These are phyloP conservation scores for Phymatocera aterrima DNA, from an alignment of 2,888 invertebrate genomes.

Conservation along the genomic window DNA sequence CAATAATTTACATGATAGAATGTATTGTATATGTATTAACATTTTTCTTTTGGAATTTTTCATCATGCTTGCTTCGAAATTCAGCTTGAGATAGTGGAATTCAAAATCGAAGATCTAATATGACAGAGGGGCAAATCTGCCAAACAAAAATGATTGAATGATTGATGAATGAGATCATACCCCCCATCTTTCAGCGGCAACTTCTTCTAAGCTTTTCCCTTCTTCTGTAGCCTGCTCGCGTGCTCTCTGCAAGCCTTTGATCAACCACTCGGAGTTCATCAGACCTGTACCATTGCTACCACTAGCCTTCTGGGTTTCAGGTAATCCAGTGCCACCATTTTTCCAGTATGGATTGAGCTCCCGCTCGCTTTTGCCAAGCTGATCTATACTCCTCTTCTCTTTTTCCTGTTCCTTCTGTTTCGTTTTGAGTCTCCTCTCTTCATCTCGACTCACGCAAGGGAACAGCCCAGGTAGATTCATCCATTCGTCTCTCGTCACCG, in stretches of 20 bases:
- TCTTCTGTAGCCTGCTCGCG: conserved; percentile 77
- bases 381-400: conserved; percentile 79
- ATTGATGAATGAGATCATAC: conserved; percentile 59
- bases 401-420: conserved; percentile 76
- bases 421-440: conserved; percentile 72
- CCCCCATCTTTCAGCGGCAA: conserved; percentile 79
- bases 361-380: conserved; percentile 82
- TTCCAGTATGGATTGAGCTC: conserved; percentile 97
- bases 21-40: no score
- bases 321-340: conserved; percentile 90
- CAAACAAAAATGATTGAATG: neutral
- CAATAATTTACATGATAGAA: no score
- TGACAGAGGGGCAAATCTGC: neutral
- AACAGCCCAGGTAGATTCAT: conserved; percentile 82
- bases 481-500: conserved; percentile 83
- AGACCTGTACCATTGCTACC: neutral
- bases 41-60: no score
- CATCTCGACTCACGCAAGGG: conserved; percentile 72
- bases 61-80: neutral
- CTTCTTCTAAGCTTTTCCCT: conserved; percentile 76
- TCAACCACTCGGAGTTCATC: conserved; percentile 76
- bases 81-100: neutral
- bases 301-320: conserved; percentile 70
- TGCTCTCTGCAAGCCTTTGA: conserved; percentile 76
- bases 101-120: neutral